Evolutionary conservation across 1,140 invertebrate genomes (phyloP).

Genomic region (Meloidogyne exigua): DNA sequence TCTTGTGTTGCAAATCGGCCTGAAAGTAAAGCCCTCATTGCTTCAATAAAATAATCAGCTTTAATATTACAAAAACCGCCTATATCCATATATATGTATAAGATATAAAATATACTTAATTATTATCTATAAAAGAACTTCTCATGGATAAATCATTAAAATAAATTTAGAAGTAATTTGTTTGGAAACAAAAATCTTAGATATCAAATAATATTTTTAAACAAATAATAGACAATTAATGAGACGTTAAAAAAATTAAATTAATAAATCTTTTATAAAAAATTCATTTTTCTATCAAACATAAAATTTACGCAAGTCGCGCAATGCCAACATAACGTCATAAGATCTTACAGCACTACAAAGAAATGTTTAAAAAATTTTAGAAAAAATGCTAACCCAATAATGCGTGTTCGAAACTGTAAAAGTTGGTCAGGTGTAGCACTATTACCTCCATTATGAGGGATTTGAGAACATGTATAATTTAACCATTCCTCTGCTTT

Average conservation of each 20-base stretch:
- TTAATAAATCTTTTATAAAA: neutral
- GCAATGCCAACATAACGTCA: constrained; percentile 15
- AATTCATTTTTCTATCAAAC: neutral
- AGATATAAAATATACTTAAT: no score
- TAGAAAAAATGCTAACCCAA: constrained; percentile 27
- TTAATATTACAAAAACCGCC: neutral
- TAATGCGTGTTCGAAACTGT: constrained; percentile 29
- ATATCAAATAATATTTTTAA: no score
- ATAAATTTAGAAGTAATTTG: no score
- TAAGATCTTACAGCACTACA: neutral
- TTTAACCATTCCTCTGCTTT: constrained; percentile 41
- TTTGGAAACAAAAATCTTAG: no score
- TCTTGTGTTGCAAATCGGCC: constrained; percentile 48
- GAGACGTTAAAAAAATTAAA: neutral
- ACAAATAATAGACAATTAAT: neutral
- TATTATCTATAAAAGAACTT: no score
- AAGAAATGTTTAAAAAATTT: neutral
- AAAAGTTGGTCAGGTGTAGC: constrained; percentile 41
- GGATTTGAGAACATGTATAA: constrained; percentile 29
- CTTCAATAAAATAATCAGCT: neutral
- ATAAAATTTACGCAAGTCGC: constrained; percentile 26
- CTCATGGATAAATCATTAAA: no score
- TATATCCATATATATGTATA: neutral
- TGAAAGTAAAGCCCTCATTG: neutral
- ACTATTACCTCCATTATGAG: constrained; percentile 42